Evolutionary conservation across 2,888 invertebrate species (phyloP), one percentile per base, ranked within the genome.

Genomic region (Lasiommata megera): DNA sequence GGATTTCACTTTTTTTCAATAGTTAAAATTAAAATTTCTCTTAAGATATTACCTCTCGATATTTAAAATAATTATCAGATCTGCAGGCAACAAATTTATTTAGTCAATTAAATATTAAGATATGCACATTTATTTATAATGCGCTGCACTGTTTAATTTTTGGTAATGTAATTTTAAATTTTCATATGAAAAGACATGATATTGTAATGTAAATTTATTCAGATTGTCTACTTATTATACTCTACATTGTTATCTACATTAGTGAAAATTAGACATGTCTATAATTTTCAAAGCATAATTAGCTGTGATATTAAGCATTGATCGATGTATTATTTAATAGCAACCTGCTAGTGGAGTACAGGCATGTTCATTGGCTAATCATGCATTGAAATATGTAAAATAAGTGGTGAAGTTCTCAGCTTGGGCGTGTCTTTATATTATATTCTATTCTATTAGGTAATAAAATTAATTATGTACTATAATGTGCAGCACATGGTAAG

Each of bases 31-130:
- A 84, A 90, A 85, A 83, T 87, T 89, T 89, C 87, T 88, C 88
- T 88, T 88, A 89, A 88, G 89, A 89, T 88, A 89, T 90, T 89
- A 89, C 87, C 88, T 89, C 88, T 90, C 87, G 89, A 90, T 90
- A 90, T 90, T 90, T 90, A 88, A 87, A 86, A 80, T 86, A 84
- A 60, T 60, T 85, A 80, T 88, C 89, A 90, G 89, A 89, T 91
- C 91, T 91, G 91, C 91, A 88, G 90, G 91, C 91, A 88, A 91
- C 91, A 91, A 90, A 90, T 91, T 91, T 91, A 86, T 91, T 90
- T 91, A 91, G 91, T 91, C 91, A 91, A 91, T 91, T 91, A 91
- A 90, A 89, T 89, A 77, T 82, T 91, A 91, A 91, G 91, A 82
- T 87, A 88, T 91, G 91, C 91, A 91, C 91, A 88, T 91, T 91